These are phyloP conservation scores for Rhyacophila brunnea DNA, from an alignment of 1,140 invertebrate genomes.

Conservation along the genomic window DNA sequence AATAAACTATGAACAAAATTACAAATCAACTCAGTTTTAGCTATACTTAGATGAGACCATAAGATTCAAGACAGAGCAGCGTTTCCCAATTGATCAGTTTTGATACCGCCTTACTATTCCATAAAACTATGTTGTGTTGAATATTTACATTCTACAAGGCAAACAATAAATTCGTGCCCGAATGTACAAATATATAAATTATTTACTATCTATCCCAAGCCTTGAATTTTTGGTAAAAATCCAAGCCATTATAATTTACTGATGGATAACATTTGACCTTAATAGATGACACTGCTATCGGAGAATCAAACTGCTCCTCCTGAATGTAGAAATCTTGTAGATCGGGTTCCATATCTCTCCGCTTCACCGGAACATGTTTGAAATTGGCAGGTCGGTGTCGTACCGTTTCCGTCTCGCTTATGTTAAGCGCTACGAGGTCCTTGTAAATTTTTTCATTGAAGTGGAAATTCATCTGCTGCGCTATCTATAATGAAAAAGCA, in stretches of 20 bases:
- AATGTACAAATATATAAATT: too few relatives aligned
- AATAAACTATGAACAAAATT: too few relatives aligned
- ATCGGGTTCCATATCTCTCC: conserved; percentile 49
- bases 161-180: too few relatives aligned
- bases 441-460: conserved; percentile 52
- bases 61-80: too few relatives aligned
- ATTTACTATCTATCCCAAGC: too few relatives aligned
- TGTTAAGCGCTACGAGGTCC: conserved; percentile 51
- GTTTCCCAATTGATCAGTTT: too few relatives aligned
- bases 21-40: too few relatives aligned
- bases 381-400: conserved; percentile 34
- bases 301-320: conserved; percentile 40
- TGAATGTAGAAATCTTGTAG: conserved; percentile 50
- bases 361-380: conserved; percentile 24
- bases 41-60: too few relatives aligned
- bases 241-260: conserved; percentile 37
- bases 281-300: conserved; percentile 40
- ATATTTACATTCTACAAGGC: too few relatives aligned
- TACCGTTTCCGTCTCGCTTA: conserved; percentile 38
- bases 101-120: too few relatives aligned
- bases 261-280: conserved; percentile 44
- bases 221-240: conserved; percentile 24
- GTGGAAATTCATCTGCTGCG: conserved; percentile 50
- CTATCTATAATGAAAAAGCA: conserved; percentile 36
- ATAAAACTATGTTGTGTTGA: too few relatives aligned